phyloP scores from a whole-genome alignment of 2,797 vertebrate genomes.

The Eulemur rubriventer region DNA sequence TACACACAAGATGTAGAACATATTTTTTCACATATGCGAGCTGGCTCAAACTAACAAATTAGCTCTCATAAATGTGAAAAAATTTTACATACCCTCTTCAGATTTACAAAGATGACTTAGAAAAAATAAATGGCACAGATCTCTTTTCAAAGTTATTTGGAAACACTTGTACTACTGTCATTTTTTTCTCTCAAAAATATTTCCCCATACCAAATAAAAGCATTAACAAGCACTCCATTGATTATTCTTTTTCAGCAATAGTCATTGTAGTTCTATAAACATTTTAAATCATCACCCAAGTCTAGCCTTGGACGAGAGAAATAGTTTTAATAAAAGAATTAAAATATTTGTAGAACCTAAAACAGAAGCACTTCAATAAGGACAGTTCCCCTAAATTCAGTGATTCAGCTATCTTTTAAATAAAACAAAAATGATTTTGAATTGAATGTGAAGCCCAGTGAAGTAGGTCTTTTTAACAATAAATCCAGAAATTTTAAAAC shows the following conservation, averaged over 20 bases:
- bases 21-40: not conserved
- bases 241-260: constrained; percentile 4
- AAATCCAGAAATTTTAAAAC: not conserved
- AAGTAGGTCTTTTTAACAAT: constrained; percentile 8
- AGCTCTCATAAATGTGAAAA: not conserved
- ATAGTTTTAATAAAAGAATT: not conserved
- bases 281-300: constrained; percentile 28
- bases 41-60: not conserved
- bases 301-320: constrained; percentile 18
- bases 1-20: not conserved
- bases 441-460: not conserved
- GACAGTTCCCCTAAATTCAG: not conserved
- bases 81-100: not conserved
- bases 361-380: constrained; percentile 5
- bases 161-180: constrained; percentile 5
- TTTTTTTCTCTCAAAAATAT: constrained; percentile 24
- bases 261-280: constrained; percentile 30
- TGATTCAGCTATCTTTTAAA: not conserved
- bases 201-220: constrained; percentile 16
- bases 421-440: constrained; percentile 32
- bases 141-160: constrained; percentile 12
- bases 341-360: not conserved
- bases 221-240: not conserved
- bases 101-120: not conserved
- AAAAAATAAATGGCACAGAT: not conserved